Base-by-base conservation (phyloP, 2,888 invertebrate species). In the Ectemnius continuus region DNA sequence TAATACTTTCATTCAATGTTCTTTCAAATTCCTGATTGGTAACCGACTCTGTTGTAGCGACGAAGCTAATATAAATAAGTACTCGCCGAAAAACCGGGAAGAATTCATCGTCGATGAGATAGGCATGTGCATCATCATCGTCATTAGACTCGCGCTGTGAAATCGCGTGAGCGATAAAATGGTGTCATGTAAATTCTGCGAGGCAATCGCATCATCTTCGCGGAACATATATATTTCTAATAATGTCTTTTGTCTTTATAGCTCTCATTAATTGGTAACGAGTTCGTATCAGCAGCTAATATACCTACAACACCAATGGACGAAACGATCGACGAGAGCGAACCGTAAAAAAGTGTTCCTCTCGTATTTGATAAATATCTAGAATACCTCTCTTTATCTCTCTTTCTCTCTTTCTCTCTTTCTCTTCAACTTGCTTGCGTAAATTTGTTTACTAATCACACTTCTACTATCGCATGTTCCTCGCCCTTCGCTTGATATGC, bases 301-400 rank as follows among this genome's bases (percentile, higher is more conserved):
- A 83, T 16, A 70, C 70, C 84, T 77, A 84, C 67, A 62, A 82
- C 82, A 83, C 79, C 79, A 68, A 82, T 82, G 82, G 82, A 82
- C 84, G 84, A 82, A 81, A 82, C 82, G 70, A 77, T 74, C 81
- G 79, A 74, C 76, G 76, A 70, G 73, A 28, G 70, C 66, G 69
- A 68, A 36, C 69, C 57, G 61, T 62, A 56, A n/a, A 20, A 23
- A 13, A 46, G 61, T 47, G 61, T 47, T 59, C 57, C 64, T 67
- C 67, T 78, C 76, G 76, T 58, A 47, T 62, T 67, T 70, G 63
- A 71, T 78, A 60, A 72, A 63, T 70, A 63, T 57, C 67, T 70
- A 70, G 61, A 46, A 48, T 59, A 65, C 56, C 70, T 61, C 66
- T 72, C 74, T 66, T 70, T 59, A 61, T 52, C 68, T 61, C 66